These are phyloP conservation scores for Planiliza haematocheilus DNA, from an alignment of 2,113 vertebrate species.

Conservation along the genomic window DNA sequence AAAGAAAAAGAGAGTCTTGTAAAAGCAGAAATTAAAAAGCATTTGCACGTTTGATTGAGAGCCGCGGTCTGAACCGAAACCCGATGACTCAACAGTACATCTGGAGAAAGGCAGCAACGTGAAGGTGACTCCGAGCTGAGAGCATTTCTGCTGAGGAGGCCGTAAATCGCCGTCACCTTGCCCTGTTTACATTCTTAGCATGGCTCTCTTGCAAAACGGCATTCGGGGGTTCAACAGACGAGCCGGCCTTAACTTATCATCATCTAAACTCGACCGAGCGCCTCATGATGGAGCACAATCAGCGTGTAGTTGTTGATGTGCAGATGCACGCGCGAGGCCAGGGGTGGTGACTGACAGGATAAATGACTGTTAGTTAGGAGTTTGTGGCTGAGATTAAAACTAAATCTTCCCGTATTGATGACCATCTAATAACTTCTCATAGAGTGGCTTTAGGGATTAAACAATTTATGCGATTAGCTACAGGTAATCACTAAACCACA, in stretches of 20 bases:
- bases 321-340: neutral
- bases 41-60: neutral
- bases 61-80: neutral
- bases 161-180: slow-evolving; percentile 52
- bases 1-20: neutral
- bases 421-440: slow-evolving; percentile 45
- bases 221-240: slow-evolving; percentile 32
- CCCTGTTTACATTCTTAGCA: slow-evolving; percentile 70
- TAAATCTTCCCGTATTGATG: slow-evolving; percentile 35
- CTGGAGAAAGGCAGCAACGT: slow-evolving; percentile 18
- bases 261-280: slow-evolving; percentile 12
- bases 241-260: slow-evolving; percentile 3
- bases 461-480: slow-evolving; percentile 65
- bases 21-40: neutral
- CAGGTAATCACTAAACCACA: slow-evolving; percentile 55
- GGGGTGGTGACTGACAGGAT: neutral
- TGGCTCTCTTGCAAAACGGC: slow-evolving; percentile 34
- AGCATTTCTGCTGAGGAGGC: slow-evolving; percentile 53
- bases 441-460: slow-evolving; percentile 49
- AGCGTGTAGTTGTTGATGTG: neutral
- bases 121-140: slow-evolving; percentile 57
- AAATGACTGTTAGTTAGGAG: too few species aligned
- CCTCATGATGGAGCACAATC: neutral
- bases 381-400: slow-evolving; percentile 47
- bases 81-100: slow-evolving; percentile 1